Base-by-base conservation (phyloP, 2,797 vertebrate species). In the Hapalemur alaotrensis region DNA sequence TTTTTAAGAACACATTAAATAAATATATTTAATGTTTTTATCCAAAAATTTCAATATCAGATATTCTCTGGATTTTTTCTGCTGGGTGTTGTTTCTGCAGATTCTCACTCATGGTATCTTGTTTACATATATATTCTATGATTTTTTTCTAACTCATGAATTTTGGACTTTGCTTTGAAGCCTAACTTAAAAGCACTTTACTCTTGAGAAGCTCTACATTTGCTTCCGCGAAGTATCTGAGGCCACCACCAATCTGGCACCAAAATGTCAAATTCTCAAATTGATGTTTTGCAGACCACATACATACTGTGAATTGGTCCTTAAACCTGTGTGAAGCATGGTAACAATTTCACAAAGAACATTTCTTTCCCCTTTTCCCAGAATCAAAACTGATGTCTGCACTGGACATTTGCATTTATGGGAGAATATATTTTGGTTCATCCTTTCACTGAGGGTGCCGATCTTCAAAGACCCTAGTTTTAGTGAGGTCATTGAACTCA, bases 161-260 rank as follows among this genome's bases (percentile, higher is more conserved):
- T 93, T 95, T 81, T 63, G 25, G 30, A 95, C 35, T 35, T 93
- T 43, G 32, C 92, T 93, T 85, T 43, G 65, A 95, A 73, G 87
- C 46, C 43, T 50, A 9, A 20, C 5, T 83, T 90, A 38, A 94
- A 80, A 72, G 63, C 30, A 3, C 25, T 75, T 80, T 92, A 41
- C 57, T 91, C 41, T 76, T 70, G 61, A 82, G 83, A 61, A 84
- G 41, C 70, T 67, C 57, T 82, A 28, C 17, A 10, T 38, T 73
- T 46, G 30, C 69, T 95, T 25, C 63, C 72, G 46, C 52, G n/a
- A 63, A n/a, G 70, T 52, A 18, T 69, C 59, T 12, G 46, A 17
- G 22, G 67, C 20, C 54, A 48, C n/a, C n/a, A 59, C 61, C 50
- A 28, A n/a, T 61, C 73, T 80, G 70, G 57, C 79, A n/a, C n/a